Base-by-base conservation (phyloP, 53 echinoderm and acorn worm species). In the Glandiceps talaboti region DNA sequence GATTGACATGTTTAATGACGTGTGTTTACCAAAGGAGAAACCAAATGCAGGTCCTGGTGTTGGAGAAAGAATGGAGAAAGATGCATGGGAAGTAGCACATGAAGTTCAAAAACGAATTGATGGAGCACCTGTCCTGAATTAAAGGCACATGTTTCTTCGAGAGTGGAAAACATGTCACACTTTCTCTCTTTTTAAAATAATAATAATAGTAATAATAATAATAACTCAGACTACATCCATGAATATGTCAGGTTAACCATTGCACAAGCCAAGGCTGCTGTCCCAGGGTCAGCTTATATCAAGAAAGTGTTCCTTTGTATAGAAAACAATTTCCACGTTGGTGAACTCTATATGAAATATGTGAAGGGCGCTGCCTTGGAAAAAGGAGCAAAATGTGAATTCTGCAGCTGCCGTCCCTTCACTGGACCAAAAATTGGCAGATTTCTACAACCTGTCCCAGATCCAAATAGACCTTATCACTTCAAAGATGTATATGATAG, bases 1-100 rank as follows among this genome's bases (percentile, higher is more conserved):
- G 64, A 45, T 45, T 45, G 64, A 45, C 20, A 45, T 20, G 64
- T 45, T 45, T 45, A 20, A 45, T 45, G 64, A 45, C 64, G 6
- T 45, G 64, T 45, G 64, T 45, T 29, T 79, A 1, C 79, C 79
- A 14, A 14, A 32, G 1, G 79, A 32, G 32, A 79, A 79, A 79
- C 79, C 79, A 79, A 31, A 33, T 28, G 79, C 79, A 31, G 79
- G 79, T n/a, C 79, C 79, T 26, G 79, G 79, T 14, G 79, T 79
- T 32, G 79, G 79, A 1, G 28, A 80, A 73, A 20, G 79, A 26
- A 32, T 79, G 79, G 27, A 80, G 29, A 80, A 73, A 73, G 72
- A 80, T 73, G 80, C 80, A 28, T 80, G 80, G 80, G 29, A 72
- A 73, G 80, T 79, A 45, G 80, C 80, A 25, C 73, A 80, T 25